Evolutionary conservation across 2,888 invertebrate genomes (phyloP).

Genomic region (Linnaemya tessellans): DNA sequence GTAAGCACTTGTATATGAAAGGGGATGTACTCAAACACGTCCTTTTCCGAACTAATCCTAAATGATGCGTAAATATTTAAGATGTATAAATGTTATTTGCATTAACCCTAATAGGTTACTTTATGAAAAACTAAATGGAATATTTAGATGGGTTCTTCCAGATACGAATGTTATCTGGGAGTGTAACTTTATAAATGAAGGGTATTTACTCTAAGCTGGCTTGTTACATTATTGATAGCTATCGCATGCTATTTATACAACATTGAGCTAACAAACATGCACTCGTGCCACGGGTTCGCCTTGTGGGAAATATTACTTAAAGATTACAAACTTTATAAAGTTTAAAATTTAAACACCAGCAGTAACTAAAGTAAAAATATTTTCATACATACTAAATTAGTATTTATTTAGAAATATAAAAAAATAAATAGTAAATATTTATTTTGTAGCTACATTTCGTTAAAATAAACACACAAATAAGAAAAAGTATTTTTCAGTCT

Average conservation of each 20-base stretch:
- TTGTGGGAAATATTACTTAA: not conserved
- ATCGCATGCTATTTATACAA: not conserved
- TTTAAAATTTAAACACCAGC: not conserved
- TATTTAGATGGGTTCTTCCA: not conserved
- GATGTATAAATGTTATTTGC: constrained; percentile 52
- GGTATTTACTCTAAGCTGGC: not conserved
- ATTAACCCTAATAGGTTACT: constrained; percentile 59
- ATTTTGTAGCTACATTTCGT: constrained; percentile 35
- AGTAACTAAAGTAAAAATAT: constrained; percentile 2
- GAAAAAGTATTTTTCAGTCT: constrained; percentile 32
- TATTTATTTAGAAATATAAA: constrained; percentile 37
- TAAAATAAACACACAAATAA: constrained; percentile 23
- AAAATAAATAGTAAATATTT: constrained; percentile 35
- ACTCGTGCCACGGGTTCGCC: not conserved
- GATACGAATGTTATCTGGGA: not conserved
- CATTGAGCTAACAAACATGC: not conserved
- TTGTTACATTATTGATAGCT: not conserved
- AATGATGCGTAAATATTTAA: constrained; percentile 56
- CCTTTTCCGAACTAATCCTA: constrained; percentile 42
- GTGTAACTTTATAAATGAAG: not conserved
- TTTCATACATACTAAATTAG: constrained; percentile 23
- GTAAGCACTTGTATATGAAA: not conserved
- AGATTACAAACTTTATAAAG: not conserved
- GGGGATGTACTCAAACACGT: constrained; percentile 20
- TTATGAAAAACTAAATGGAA: constrained; percentile 33